Evolutionary conservation across 2,113 vertebrate species (phyloP).

Genomic region (Siniperca knerii): DNA sequence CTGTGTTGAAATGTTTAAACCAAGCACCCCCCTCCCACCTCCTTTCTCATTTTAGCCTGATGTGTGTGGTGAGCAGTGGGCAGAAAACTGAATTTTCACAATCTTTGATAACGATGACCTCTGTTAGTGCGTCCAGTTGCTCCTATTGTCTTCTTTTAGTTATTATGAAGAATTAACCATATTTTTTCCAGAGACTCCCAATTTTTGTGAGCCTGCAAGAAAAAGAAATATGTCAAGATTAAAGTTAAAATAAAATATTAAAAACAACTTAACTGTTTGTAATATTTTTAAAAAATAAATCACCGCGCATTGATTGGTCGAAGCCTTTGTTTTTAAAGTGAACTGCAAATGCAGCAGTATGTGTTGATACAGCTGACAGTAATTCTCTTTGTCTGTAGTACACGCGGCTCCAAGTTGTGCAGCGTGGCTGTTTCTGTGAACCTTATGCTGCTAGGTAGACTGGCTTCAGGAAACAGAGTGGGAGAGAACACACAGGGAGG

Average conservation of each 20-base stretch:
- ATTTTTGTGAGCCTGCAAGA: background rate
- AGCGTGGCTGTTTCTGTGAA: conserved; percentile 63
- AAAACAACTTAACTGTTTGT: background rate
- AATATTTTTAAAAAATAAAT: background rate
- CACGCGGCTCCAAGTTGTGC: conserved; percentile 67
- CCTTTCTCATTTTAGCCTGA: conserved; percentile 9
- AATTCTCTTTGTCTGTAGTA: conserved; percentile 74
- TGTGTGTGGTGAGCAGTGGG: conserved; percentile 28
- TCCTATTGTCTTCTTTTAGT: background rate
- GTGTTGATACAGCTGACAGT: conserved; percentile 52
- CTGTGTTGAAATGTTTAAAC: conserved; percentile 71
- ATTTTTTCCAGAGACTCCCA: background rate
- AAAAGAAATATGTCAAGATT: background rate
- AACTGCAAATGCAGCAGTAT: conserved; percentile 27
- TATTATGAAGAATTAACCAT: background rate
- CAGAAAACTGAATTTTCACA: conserved; percentile 12
- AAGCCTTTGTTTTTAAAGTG: conserved; percentile 6
- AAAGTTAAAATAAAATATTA: background rate
- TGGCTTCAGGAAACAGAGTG: conserved; percentile 60
- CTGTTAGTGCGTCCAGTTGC: background rate
- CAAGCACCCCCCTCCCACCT: conserved; percentile 27
- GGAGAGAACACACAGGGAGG: conserved; percentile 45
- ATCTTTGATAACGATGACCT: conserved; percentile 17
- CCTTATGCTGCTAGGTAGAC: conserved; percentile 69
- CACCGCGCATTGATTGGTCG: background rate